phyloP scores from a whole-genome alignment of 2,113 vertebrate genomes.

The Pholis gunnellus region DNA sequence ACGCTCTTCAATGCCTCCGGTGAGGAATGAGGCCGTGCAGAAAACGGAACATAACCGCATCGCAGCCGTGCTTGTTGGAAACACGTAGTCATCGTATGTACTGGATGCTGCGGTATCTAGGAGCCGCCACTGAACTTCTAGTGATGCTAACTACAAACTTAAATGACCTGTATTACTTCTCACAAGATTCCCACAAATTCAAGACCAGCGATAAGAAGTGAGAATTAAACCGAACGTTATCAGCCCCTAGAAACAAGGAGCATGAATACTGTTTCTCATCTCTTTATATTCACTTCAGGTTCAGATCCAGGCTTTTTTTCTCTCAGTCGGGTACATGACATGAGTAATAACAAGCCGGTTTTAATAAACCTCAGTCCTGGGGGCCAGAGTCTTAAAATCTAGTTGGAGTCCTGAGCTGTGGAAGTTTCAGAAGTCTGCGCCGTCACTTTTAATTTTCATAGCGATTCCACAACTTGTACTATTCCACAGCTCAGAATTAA shows the following conservation, averaged over 20 bases:
- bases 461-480: neutral
- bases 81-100: too few relatives aligned
- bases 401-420: neutral
- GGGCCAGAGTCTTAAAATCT: neutral
- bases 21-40: too few relatives aligned
- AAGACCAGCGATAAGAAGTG: neutral
- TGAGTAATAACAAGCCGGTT: conserved; percentile 28
- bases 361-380: conserved; percentile 32
- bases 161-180: neutral
- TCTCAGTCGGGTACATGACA: neutral
- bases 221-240: neutral
- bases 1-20: neutral
- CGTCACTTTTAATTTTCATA: neutral
- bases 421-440: conserved; percentile 20
- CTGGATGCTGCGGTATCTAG: neutral
- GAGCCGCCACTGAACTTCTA: neutral
- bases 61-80: neutral
- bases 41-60: neutral
- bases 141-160: neutral
- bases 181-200: neutral
- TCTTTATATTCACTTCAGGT: conserved; percentile 9
- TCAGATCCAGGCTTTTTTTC: neutral
- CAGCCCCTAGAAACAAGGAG: neutral
- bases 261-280: conserved; percentile 31
- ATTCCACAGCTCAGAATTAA: conserved; percentile 26